Base-by-base conservation (phyloP, 1,140 invertebrate species). In the Phenacoccus solenopsis region DNA sequence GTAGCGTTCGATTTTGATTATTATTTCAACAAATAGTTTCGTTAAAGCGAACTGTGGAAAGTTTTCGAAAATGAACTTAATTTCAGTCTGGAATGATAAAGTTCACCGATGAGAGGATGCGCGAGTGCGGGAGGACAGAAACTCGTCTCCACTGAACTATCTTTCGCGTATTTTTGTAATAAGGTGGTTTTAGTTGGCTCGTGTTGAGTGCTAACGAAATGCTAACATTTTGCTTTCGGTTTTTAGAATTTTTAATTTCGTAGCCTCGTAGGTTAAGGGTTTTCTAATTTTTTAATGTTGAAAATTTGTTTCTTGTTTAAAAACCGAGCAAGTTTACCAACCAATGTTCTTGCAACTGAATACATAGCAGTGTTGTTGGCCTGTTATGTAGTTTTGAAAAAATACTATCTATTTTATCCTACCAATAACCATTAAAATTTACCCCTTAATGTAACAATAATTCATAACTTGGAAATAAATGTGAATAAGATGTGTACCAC, bases 11-110 rank as follows among this genome's bases (percentile, higher is more conserved):
- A n/a, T 49, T 49, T 49, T 49, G 38, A 64, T 64, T 64, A 64
- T 64, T 64, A 24, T 64, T 64, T 64, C 59, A 22, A 64, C 25
- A 27, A 64, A 64, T 24, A 64, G 59, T 64, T 64, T 64, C 16
- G 59, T 25, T 25, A 64, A 64, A 64, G 59, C 25, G 25, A 64
- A 64, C 13, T 22, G 22, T 25, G 16, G 25, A 64, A 64, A 27
- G 21, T 64, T 64, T 64, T 64, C 25, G 59, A 64, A 64, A 27
- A 64, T 64, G 10, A 64, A 25, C 22, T 64, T 64, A 64, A 64
- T 64, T 64, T 64, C 25, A 24, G 59, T 64, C 59, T 64, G 59
- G 16, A 64, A 64, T 64, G 59, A 64, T 9, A 38, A 38, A 38
- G 32, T 64, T 64, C 59, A 25, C 59, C 2, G 59, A 59, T 22